Evolutionary conservation across 2,888 invertebrate species (phyloP).

Genomic region (Neoascia interrupta): DNA sequence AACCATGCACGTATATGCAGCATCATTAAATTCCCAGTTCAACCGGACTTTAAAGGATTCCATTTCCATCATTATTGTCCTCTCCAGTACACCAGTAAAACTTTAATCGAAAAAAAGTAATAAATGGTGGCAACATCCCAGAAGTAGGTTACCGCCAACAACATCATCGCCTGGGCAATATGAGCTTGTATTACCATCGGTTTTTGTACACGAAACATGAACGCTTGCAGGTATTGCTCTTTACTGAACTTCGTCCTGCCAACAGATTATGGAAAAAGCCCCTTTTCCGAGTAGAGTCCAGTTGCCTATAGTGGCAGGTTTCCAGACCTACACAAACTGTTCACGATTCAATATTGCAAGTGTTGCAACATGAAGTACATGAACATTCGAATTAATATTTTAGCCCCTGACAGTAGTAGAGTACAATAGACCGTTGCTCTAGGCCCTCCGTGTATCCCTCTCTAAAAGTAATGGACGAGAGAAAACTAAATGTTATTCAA

Average conservation of each 20-base stretch:
- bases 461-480: too few relatives aligned
- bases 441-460: too few relatives aligned
- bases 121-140: neutral
- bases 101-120: too few relatives aligned
- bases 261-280: too few relatives aligned
- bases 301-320: too few relatives aligned
- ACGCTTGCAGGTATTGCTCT: neutral
- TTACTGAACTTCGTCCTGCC: too few relatives aligned
- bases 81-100: neutral
- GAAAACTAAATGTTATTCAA: neutral
- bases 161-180: constrained; percentile 34
- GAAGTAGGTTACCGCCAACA: neutral
- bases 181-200: too few relatives aligned
- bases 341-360: constrained; percentile 30
- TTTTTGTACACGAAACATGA: constrained; percentile 24
- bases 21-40: constrained; percentile 8
- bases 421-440: too few relatives aligned
- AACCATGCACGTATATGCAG: neutral
- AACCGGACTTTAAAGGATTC: neutral
- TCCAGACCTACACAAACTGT: neutral
- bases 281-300: too few relatives aligned
- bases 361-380: constrained; percentile 14
- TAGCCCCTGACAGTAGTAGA: constrained; percentile 20
- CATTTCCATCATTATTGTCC: neutral
- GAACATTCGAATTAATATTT: constrained; percentile 33